Base-by-base conservation (phyloP, 2,113 vertebrate species). In the Phaethon lepturus region DNA sequence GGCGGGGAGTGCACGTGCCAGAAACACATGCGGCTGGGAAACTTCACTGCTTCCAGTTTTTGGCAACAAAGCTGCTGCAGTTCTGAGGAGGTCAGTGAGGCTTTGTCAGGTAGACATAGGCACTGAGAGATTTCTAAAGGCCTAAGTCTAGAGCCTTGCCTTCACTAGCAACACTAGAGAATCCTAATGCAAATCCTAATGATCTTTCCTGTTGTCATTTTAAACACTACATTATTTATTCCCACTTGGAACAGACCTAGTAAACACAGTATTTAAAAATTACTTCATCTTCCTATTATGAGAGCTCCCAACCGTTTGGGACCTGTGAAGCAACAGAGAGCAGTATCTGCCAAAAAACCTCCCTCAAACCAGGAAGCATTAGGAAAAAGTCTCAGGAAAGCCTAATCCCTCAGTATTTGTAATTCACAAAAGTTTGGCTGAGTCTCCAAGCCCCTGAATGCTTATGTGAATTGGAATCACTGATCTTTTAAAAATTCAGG, bases 321-420 rank as follows among this genome's bases (percentile, higher is more conserved):
- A 75, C 31, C 38, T 35, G 13, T 47, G 62, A 86, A 91, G 53
- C 47, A 91, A 73, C 17, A 84, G 58, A 52, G 45, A 68, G n/a
- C 86, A 81, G 10, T 44, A 50, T 55, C 56, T 88, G 82, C 86
- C 88, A 95, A 92, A 95, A 95, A 75, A 14, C 7, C 35, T 86
- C 31, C 49, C 72, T 83, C 38, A 55, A 55, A 96, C 31, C 63
- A 88, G 85, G 92, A 97, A 97, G 50, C 50, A 86, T 88, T 96
- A 93, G 28, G 50, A 86, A 94, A 42, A 88, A 67, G 28, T 55
- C 78, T 93, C 78, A 88, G 71, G 71, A 92, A 95, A 95, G 44
- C n/a, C 59, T 97, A 96, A 97, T 97, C 67, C 64, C 75, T 77
- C 63, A 53, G 52, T 86, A 79, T 90, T 76, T 94, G 82, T 89